Conservation (phyloP, 1,140 invertebrate genomes). For the Musca vetustissima region DNA sequence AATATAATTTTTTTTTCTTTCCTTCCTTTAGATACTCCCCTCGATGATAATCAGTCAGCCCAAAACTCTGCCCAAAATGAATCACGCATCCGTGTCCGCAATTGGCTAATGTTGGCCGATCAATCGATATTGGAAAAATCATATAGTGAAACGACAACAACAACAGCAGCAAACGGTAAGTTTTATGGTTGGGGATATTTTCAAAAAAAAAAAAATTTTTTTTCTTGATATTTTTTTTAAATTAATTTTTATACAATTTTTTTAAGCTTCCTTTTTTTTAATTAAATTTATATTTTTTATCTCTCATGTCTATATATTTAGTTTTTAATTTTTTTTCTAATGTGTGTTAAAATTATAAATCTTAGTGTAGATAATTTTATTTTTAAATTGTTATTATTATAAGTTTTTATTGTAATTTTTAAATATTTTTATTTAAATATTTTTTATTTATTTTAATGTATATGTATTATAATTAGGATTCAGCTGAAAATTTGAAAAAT, state of each 20-base stretch:
- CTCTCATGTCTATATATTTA: no score
- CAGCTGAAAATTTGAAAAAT: no score
- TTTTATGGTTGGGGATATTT: neutral
- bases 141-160: conserved; percentile 13
- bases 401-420: no score
- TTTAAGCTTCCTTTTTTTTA: neutral
- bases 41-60: neutral
- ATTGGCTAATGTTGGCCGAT: conserved; percentile 53
- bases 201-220: neutral
- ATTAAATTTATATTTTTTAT: neutral
- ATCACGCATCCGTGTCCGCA: conserved; percentile 50
- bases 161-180: neutral
- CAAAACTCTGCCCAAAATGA: conserved; percentile 38
- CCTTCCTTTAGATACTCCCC: neutral
- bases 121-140: conserved; percentile 44
- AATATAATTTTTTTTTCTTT: conserved; percentile 4
- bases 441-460: no score
- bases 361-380: no score
- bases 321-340: neutral
- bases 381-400: no score
- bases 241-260: neutral
- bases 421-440: no score
- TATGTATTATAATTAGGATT: no score
- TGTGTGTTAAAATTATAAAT: neutral
- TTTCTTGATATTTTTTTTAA: neutral